Conservation (phyloP, 2,797 vertebrate genomes). For the Sarcophilus harrisii region DNA sequence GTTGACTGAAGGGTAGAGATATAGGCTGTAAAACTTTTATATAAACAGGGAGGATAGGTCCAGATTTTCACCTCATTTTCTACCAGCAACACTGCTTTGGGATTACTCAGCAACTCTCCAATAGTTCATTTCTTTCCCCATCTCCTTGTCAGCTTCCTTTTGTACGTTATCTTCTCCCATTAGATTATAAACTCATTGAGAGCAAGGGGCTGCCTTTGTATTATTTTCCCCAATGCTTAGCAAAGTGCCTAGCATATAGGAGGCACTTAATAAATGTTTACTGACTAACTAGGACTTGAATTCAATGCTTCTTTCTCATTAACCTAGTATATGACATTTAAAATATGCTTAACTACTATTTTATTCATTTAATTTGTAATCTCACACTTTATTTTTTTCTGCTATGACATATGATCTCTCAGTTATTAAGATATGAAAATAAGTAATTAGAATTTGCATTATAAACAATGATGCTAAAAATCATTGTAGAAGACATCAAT, state of each 20-base stretch:
- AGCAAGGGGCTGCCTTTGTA: neutral
- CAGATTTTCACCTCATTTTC: neutral
- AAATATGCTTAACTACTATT: neutral
- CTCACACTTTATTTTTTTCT: neutral
- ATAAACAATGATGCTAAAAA: neutral
- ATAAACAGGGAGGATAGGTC: neutral
- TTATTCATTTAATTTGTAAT: neutral
- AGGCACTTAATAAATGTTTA: neutral
- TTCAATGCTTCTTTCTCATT: neutral
- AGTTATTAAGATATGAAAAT: neutral
- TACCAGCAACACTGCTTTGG: neutral
- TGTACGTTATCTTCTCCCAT: neutral
- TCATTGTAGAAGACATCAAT: neutral
- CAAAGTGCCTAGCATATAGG: neutral
- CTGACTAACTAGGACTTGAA: neutral
- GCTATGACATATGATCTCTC: neutral
- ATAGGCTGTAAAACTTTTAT: neutral
- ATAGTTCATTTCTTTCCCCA: neutral
- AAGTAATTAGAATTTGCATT: neutral
- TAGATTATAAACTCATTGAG: neutral
- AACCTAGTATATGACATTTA: neutral
- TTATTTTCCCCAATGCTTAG: neutral
- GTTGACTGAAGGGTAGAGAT: neutral
- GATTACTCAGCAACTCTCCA: neutral
- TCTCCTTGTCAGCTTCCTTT: neutral